Base-by-base conservation (phyloP, 2,888 invertebrate species). In the Drosophila kambysellisi region DNA sequence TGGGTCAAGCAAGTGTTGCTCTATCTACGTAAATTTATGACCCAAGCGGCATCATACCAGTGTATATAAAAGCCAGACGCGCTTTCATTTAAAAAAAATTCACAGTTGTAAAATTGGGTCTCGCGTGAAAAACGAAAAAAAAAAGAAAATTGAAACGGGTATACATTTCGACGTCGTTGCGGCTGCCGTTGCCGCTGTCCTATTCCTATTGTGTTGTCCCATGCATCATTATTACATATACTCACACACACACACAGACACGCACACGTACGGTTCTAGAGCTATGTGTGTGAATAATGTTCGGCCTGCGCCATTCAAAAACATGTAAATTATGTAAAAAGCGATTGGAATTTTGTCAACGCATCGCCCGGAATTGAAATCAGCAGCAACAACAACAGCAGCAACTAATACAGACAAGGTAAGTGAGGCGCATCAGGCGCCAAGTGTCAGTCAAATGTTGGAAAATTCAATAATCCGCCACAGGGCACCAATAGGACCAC, bases 391-490 rank as follows among this genome's bases (percentile, higher is more conserved):
- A 54, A 12, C 41, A 59, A 50, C 46, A 56, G 35, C 43, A 63
- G 46, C 32, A 53, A 43, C 59, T 52, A 48, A 50, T 43, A 65
- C 69, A 69, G 12, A 43, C 43, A 70, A 87, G 86, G 88, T 76
- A 76, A 84, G 87, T 68, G 61, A 54, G 69, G 73, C 74, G 66
- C 80, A 82, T 78, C 79, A 85, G 83, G 81, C 89, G 89, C 75
- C 83, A 89, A 85, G 73, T 86, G 90, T 88, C 81, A 82, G 81
- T 83, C 81, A 77, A 90, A 88, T 77, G 87, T 89, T 85, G 89
- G 90, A 85, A 85, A 85, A 85, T 85, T 85, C 85, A 85, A 85
- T 85, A 85, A 85, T 90, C 87, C 89, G 83, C 87, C 83, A 75
- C 62, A 74, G 89, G 81, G 89, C 77, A 74, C 83, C 82, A 81